phyloP scores from a whole-genome alignment of 2,797 vertebrate species.

The Sternarchorhynchus goeldii region DNA sequence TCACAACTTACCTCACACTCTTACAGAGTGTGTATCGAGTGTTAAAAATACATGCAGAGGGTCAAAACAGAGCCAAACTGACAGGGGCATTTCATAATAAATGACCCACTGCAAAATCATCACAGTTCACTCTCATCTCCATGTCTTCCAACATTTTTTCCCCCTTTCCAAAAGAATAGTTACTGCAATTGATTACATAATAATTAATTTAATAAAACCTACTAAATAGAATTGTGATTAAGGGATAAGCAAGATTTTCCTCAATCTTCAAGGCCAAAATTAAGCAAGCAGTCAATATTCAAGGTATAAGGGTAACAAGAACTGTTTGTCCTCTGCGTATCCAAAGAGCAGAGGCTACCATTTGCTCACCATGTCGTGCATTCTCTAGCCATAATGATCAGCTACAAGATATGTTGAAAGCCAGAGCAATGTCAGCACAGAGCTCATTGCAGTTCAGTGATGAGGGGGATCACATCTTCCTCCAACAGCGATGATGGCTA shows the following conservation, averaged over 20 bases:
- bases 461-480: conserved; percentile 1
- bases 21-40: not conserved
- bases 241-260: not conserved
- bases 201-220: conserved; percentile 18
- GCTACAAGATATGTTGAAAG: conserved; percentile 16
- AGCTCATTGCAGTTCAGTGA: conserved; percentile 18
- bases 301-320: conserved; percentile 16
- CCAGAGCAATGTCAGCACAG: conserved; percentile 26
- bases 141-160: not conserved
- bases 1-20: not conserved
- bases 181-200: not conserved
- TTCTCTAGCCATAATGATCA: conserved; percentile 4
- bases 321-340: conserved; percentile 9
- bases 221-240: conserved; percentile 13
- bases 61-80: not conserved
- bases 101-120: not conserved
- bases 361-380: not conserved
- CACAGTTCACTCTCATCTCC: not conserved
- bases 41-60: conserved; percentile 28
- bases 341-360: conserved; percentile 2
- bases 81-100: not conserved
- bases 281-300: not conserved
- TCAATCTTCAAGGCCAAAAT: conserved; percentile 8
- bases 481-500: conserved; percentile 9
- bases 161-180: not conserved